A percentile compares a stretch with the other conserved stretches of the same genome.
These are phyloP conservation scores for Nesogale talazaci DNA, from an alignment of 2,113 vertebrate species.

Conservation along the genomic window DNA sequence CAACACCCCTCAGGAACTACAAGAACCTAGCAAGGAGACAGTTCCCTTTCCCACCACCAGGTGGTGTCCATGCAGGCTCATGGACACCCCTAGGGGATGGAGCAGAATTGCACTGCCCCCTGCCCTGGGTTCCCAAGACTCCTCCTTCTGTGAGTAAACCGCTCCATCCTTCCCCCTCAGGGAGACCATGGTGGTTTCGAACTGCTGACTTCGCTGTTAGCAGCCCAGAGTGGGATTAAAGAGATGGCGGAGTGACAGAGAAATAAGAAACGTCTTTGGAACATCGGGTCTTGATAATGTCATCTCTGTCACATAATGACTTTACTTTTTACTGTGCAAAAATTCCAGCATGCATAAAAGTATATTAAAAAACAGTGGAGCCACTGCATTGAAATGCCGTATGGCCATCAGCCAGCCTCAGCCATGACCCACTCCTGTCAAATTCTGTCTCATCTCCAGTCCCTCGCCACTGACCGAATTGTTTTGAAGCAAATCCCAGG, in stretches of 20 bases:
- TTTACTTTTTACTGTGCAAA: background rate
- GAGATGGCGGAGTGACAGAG: background rate
- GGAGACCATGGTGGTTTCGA: too few species aligned
- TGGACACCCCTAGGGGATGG: too few species aligned
- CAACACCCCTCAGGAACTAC: too few species aligned
- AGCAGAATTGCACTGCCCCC: too few species aligned
- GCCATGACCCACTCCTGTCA: background rate
- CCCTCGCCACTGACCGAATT: background rate
- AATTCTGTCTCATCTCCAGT: background rate
- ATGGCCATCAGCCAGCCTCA: background rate
- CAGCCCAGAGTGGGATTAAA: too few species aligned
- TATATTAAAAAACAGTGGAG: background rate
- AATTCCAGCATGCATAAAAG: background rate
- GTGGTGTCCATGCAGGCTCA: too few species aligned
- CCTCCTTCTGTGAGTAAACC: too few species aligned
- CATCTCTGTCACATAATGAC: background rate
- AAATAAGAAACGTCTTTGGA: background rate
- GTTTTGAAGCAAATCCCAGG: background rate
- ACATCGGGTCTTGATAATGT: background rate
- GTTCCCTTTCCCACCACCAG: too few species aligned
- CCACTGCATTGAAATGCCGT: background rate
- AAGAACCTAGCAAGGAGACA: too few species aligned
- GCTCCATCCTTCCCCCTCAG: too few species aligned
- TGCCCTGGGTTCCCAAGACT: too few species aligned
- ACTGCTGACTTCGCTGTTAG: too few species aligned